Base-by-base conservation (phyloP, 2,113 vertebrate species). In the Perccottus glenii region DNA sequence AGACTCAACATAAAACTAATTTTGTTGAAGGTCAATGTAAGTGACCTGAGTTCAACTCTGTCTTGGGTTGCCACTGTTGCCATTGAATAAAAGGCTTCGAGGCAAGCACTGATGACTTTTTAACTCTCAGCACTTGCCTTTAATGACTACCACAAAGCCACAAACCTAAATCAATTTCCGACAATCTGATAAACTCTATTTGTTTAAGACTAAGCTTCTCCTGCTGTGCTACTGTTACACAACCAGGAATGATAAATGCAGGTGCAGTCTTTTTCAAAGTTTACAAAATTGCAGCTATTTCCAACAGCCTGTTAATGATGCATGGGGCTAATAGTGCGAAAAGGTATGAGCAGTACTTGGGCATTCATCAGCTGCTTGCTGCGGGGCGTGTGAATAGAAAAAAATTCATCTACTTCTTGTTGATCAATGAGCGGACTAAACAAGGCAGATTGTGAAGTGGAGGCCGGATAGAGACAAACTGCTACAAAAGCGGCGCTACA, bases 341-440 rank as follows among this genome's bases (percentile, higher is more conserved):
- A 85, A 89, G 81, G 80, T 83, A 78, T 33, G 35, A 77, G 78
- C 67, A 82, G 78, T 80, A 70, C 81, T 70, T 77, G 75, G 69
- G 78, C 73, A 81, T 88, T 84, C 33, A 60, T 76, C 69, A 63
- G 64, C 63, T 33, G 73, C 55, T 27, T 63, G 79, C 84, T 19
- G 75, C 63, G 4, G 83, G 79, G 69, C 75, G 66, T 73, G 55
- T 77, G 80, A 84, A 87, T 77, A 75, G 46, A 56, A 81, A 80
- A 81, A 80, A 81, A 70, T 60, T 64, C 64, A 55, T 69, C 67
- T 82, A 72, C 84, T 84, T 81, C 71, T 43, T 48, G 60, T 65
- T 82, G 80, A 84, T 85, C 73, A 85, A 87, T 80, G 82, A 53
- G 48, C n/a, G n/a, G n/a, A n/a, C n/a, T 60, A 74, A 84, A 84